phyloP scores from a whole-genome alignment of 2,888 invertebrate species.

The Tupiocoris notatus region DNA sequence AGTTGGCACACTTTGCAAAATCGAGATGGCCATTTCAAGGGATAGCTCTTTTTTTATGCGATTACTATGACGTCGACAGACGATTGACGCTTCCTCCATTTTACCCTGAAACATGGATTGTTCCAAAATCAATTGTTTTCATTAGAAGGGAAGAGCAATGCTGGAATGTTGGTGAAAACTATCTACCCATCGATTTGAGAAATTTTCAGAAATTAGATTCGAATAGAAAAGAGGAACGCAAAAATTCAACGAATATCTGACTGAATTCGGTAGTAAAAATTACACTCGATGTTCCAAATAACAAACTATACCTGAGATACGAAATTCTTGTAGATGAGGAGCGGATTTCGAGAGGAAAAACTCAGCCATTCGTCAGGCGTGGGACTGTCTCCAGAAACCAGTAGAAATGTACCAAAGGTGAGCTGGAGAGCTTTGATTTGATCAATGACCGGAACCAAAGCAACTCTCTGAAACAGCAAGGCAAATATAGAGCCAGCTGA shows the following conservation, averaged over 20 bases:
- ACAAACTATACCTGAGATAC: slow-evolving; percentile 56
- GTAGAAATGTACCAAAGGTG: slow-evolving; percentile 55
- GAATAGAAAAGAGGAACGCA: no score
- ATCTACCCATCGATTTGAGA: no score
- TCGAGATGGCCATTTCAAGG: slow-evolving; percentile 45
- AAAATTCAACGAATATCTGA: no score
- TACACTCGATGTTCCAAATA: no score
- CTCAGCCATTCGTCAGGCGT: slow-evolving; percentile 54
- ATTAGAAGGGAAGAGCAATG: no score
- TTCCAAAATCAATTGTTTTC: no score
- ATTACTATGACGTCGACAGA: slow-evolving; percentile 54
- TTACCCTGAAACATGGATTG: slow-evolving; percentile 50
- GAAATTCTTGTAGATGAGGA: slow-evolving; percentile 54
- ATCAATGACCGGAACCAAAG: background rate
- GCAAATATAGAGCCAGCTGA: no score
- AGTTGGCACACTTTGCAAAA: slow-evolving; percentile 44
- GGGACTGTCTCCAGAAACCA: slow-evolving; percentile 47
- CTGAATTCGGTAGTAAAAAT: no score
- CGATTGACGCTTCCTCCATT: slow-evolving; percentile 52
- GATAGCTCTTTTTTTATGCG: slow-evolving; percentile 51
- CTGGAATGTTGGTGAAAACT: no score
- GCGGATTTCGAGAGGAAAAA: slow-evolving; percentile 55
- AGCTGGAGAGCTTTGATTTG: slow-evolving; percentile 48
- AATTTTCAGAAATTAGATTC: no score
- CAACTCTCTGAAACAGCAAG: background rate